Conservation (phyloP, 2,888 invertebrate species). For the Torymus auratus region DNA sequence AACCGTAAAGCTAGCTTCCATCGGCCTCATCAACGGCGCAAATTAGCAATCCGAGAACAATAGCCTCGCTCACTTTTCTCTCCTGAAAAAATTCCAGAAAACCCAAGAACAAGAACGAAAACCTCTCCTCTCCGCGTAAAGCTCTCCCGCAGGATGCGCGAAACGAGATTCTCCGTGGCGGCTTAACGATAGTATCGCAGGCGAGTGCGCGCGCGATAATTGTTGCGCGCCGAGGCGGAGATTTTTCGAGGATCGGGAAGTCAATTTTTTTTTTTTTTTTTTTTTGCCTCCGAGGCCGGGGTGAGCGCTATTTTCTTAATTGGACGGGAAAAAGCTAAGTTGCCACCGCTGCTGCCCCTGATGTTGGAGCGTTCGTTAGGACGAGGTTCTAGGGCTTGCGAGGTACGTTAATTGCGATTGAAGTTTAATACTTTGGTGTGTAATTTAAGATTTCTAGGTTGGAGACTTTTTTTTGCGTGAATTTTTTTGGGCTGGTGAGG, state of each 20-base stretch:
- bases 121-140: slow-evolving; percentile 12
- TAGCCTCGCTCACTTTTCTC: no score
- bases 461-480: no score
- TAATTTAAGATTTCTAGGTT: slow-evolving; percentile 8
- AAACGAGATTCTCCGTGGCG: slow-evolving; percentile 34
- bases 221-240: slow-evolving; percentile 8
- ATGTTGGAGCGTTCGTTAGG: neutral
- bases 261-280: neutral
- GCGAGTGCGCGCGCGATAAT: slow-evolving; percentile 53
- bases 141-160: slow-evolving; percentile 46
- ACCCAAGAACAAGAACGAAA: neutral
- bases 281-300: no score
- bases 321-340: slow-evolving; percentile 1
- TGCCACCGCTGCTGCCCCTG: neutral
- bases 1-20: no score
- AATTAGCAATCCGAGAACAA: no score
- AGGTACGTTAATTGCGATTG: slow-evolving; percentile 34
- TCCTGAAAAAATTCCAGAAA: no score
- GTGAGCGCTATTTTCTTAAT: slow-evolving; percentile 36
- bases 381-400: neutral
- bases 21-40: no score
- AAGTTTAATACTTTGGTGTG: neutral
- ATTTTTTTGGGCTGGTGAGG: no score
- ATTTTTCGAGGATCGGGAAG: slow-evolving; percentile 4
- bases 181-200: slow-evolving; percentile 48